A percentile compares a stretch with the other conserved stretches of the same genome.
These are phyloP conservation scores for Lepus oiostolus DNA, from an alignment of 2,797 vertebrate species.

Conservation along the genomic window DNA sequence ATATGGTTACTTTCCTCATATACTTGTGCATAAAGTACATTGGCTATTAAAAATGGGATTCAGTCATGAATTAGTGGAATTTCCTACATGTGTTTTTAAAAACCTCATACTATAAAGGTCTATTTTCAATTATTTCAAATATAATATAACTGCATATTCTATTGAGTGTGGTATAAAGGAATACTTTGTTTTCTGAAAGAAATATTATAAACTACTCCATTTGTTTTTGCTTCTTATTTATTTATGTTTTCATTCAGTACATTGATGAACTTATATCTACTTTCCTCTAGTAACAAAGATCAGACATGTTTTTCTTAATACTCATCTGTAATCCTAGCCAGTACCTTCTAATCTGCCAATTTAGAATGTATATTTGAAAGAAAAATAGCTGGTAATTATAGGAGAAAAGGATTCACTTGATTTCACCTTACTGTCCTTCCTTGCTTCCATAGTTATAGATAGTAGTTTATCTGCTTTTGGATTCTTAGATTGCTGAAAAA, in stretches of 20 bases:
- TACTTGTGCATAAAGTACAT: background rate
- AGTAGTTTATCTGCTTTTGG: background rate
- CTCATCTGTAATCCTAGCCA: background rate
- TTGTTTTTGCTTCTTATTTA: constrained; percentile 16
- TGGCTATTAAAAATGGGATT: background rate
- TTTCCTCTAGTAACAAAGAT: constrained; percentile 23
- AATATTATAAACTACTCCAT: background rate
- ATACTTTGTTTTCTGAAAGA: constrained; percentile 42
- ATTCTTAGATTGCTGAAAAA: background rate
- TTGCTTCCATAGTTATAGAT: background rate
- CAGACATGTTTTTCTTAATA: constrained; percentile 21
- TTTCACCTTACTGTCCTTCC: background rate
- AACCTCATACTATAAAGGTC: background rate
- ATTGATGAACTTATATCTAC: background rate
- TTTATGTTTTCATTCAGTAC: background rate
- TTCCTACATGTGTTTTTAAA: background rate
- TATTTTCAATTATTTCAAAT: constrained; percentile 13
- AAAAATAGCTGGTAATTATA: background rate
- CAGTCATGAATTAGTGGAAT: background rate
- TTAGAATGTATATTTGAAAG: background rate
- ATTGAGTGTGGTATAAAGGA: background rate
- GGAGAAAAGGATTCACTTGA: background rate
- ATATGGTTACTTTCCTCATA: background rate
- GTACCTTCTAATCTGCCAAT: background rate
- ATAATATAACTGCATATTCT: constrained; percentile 6